Percentiles rank a stretch among this genome's conserved stretches.
phyloP scores from a whole-genome alignment of 1,140 invertebrate species.

The Drosophila pandora region DNA sequence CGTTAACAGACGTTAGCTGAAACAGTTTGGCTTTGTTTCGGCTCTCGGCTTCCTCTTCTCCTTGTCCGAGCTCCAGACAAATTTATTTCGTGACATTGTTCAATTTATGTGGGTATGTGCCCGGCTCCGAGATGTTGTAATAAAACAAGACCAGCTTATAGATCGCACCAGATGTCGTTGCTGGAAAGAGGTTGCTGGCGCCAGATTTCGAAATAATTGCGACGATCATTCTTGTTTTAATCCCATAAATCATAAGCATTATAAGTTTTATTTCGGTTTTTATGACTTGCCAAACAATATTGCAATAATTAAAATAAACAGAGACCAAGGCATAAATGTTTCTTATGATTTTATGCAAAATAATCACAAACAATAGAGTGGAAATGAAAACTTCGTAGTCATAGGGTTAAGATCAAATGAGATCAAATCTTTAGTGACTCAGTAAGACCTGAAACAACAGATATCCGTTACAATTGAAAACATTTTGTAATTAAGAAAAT shows the following conservation, averaged over 20 bases:
- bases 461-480: not conserved
- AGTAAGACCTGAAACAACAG: not conserved
- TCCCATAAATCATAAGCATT: slow-evolving; percentile 42
- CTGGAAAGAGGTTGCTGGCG: slow-evolving; percentile 30
- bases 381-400: not conserved
- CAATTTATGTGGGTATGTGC: slow-evolving; percentile 62
- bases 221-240: slow-evolving; percentile 42
- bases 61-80: slow-evolving; percentile 46
- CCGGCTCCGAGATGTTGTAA: slow-evolving; percentile 63
- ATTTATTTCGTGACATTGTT: slow-evolving; percentile 81
- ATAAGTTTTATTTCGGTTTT: slow-evolving; percentile 40
- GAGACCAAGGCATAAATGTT: too few relatives aligned
- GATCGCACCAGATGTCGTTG: slow-evolving; percentile 28
- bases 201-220: slow-evolving; percentile 64
- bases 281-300: slow-evolving; percentile 5
- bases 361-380: not conserved
- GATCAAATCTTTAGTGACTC: too few relatives aligned
- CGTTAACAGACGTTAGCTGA: slow-evolving; percentile 56
- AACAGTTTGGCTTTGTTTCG: slow-evolving; percentile 49
- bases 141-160: slow-evolving; percentile 54
- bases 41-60: slow-evolving; percentile 14
- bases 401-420: too few relatives aligned
- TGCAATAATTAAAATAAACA: too few relatives aligned
- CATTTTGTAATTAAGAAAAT: slow-evolving; percentile 7
- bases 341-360: too few relatives aligned